phyloP scores from a whole-genome alignment of 2,888 invertebrate species.

The Augochlorella aurata region DNA sequence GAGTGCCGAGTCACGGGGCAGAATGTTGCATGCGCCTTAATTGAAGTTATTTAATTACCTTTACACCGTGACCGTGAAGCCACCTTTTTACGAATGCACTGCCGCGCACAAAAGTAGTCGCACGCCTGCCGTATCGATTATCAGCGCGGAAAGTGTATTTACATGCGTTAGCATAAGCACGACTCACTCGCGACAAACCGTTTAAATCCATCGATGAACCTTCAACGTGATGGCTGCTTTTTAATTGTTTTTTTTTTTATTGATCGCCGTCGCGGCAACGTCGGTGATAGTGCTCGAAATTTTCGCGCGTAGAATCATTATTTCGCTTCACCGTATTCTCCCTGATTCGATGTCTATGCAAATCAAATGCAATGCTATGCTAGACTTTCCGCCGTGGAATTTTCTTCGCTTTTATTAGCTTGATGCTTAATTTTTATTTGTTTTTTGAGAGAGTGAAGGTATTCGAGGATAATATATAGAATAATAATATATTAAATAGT shows the following conservation, averaged over 20 bases:
- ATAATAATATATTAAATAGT: too few relatives aligned
- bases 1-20: conserved; percentile 65
- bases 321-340: conserved; percentile 9
- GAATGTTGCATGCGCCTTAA: conserved; percentile 62
- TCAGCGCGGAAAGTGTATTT: conserved; percentile 24
- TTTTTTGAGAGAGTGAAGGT: too few relatives aligned
- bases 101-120: conserved; percentile 9
- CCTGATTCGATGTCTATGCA: conserved; percentile 15
- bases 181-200: conserved; percentile 13
- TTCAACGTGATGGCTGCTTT: conserved; percentile 1
- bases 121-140: neutral
- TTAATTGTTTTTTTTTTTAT: neutral
- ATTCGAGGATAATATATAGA: too few relatives aligned
- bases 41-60: conserved; percentile 68
- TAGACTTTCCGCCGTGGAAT: neutral
- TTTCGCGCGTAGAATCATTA: neutral
- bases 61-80: conserved; percentile 51
- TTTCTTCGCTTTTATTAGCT: neutral
- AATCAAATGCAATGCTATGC: neutral
- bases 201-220: conserved; percentile 2
- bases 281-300: conserved; percentile 13
- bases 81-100: conserved; percentile 40
- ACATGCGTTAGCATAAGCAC: conserved; percentile 45
- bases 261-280: neutral
- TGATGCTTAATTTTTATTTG: too few relatives aligned